Evolutionary conservation across 2,113 vertebrate genomes (phyloP).

Genomic region (Rhineura floridana): DNA sequence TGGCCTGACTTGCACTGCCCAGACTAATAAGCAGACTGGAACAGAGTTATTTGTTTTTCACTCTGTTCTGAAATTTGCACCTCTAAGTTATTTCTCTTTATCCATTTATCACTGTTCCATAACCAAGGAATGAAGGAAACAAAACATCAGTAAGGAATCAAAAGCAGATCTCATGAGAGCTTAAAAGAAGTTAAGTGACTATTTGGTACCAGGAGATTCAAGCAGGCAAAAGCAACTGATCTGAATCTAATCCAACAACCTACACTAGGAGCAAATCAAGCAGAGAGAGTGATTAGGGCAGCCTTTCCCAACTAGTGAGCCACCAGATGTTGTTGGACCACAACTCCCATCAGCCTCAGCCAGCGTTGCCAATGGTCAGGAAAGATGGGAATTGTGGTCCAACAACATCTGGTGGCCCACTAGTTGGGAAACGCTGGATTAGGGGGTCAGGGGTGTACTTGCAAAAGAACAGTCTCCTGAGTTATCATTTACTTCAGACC

Average conservation of each 20-base stretch:
- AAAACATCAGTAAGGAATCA: neutral
- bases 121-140: neutral
- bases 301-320: too few relatives aligned
- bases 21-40: neutral
- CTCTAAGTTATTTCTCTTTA: neutral
- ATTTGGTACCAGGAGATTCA: neutral
- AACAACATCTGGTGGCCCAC: too few relatives aligned
- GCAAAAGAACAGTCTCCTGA: constrained; percentile 36
- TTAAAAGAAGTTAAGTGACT: neutral
- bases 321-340: too few relatives aligned
- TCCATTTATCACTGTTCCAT: neutral
- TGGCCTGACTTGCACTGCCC: too few relatives aligned
- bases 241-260: constrained; percentile 26
- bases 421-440: too few relatives aligned
- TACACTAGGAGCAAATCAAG: neutral
- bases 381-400: too few relatives aligned
- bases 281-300: rapidly evolving
- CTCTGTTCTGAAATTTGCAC: neutral
- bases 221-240: neutral
- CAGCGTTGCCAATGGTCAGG: too few relatives aligned
- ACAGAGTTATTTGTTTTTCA: neutral
- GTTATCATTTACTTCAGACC: constrained; percentile 38
- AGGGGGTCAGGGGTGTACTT: constrained; percentile 9
- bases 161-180: neutral
- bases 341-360: too few relatives aligned